phyloP scores from a whole-genome alignment of 2,888 invertebrate genomes.

The Lutraria lutraria region DNA sequence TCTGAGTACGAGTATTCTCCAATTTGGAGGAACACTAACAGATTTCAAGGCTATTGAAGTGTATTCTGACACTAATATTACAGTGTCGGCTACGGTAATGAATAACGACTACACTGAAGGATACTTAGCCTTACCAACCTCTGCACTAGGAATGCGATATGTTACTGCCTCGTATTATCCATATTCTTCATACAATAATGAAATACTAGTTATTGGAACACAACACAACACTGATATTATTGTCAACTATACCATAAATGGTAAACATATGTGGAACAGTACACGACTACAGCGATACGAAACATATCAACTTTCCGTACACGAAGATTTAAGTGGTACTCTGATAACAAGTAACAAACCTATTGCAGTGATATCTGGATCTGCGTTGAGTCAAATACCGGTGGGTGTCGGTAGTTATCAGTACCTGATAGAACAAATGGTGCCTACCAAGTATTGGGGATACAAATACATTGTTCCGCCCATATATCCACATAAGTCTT shows the following conservation, averaged over 20 bases:
- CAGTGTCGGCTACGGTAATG: background rate
- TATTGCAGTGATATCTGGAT: slow-evolving; percentile 26
- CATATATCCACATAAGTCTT: background rate
- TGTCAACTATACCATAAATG: background rate
- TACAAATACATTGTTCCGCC: slow-evolving; percentile 23
- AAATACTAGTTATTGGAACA: slow-evolving; percentile 23
- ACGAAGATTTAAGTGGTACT: slow-evolving; percentile 12
- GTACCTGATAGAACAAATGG: slow-evolving; percentile 25
- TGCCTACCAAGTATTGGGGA: slow-evolving; percentile 19
- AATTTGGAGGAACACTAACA: background rate
- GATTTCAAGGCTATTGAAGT: slow-evolving; percentile 22
- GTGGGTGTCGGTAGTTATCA: background rate
- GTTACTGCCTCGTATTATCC: slow-evolving; percentile 4
- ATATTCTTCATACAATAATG: background rate
- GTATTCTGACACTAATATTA: background rate
- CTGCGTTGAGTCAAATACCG: slow-evolving; percentile 7
- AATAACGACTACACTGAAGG: slow-evolving; percentile 17
- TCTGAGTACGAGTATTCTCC: background rate
- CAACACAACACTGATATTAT: slow-evolving; percentile 7
- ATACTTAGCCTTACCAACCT: slow-evolving; percentile 1
- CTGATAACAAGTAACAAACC: slow-evolving; percentile 26
- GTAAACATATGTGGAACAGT: background rate
- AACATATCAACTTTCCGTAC: background rate
- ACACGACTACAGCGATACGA: slow-evolving; percentile 15
- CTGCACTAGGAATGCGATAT: slow-evolving; percentile 5